A percentile compares a stretch with the other conserved stretches of the same genome.
Conservation (phyloP, 1,140 invertebrate genomes). For the Hyphantria cunea region DNA sequence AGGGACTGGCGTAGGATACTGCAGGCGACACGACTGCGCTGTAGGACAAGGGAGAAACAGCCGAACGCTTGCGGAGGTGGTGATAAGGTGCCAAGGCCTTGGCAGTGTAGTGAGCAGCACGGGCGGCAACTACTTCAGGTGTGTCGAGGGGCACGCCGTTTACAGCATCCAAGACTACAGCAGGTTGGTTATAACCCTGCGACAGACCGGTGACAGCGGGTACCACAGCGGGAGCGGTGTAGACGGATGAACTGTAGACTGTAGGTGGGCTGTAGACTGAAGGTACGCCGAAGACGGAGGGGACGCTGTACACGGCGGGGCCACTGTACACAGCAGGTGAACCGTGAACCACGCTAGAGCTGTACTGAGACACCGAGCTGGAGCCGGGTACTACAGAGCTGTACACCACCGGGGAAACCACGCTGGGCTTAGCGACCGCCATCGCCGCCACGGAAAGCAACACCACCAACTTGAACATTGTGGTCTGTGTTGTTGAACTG, state of each 20-base stretch:
- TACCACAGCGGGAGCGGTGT: constrained; percentile 39
- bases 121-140: constrained; percentile 76
- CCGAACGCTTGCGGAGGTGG: constrained; percentile 19
- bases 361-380: neutral
- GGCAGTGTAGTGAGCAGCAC: constrained; percentile 72
- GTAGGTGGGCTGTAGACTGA: no score
- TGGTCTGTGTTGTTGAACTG: constrained; percentile 78
- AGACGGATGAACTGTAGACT: constrained; percentile 32
- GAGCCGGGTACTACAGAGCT: constrained; percentile 23
- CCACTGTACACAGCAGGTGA: constrained; percentile 61
- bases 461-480: constrained; percentile 78
- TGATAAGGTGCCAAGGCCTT: constrained; percentile 51
- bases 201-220: constrained; percentile 48
- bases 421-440: constrained; percentile 70
- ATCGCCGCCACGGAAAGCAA: constrained; percentile 66
- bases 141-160: constrained; percentile 75
- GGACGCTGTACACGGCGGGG: constrained; percentile 37
- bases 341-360: constrained; percentile 52
- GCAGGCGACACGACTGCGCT: constrained; percentile 29
- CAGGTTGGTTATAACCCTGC: constrained; percentile 64
- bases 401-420: constrained; percentile 65
- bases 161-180: constrained; percentile 62
- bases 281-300: no score
- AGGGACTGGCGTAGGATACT: constrained; percentile 41
- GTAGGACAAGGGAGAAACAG: constrained; percentile 50